Base-by-base conservation (phyloP, 1,140 invertebrate species). In the Caligus rogercresseyi region DNA sequence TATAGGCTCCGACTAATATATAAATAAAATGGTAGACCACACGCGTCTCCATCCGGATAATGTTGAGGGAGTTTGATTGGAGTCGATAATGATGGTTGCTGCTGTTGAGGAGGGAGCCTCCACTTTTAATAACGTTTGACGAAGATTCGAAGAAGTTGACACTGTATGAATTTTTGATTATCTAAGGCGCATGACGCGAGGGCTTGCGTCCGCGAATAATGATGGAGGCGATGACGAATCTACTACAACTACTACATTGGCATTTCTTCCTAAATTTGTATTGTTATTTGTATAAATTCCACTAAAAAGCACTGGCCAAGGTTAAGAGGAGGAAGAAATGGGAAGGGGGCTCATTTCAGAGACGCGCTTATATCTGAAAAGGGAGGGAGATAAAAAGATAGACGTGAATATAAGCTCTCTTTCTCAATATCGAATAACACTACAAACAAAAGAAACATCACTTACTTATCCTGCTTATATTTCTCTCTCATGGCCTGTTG, bases 401-500 rank as follows among this genome's bases (percentile, higher is more conserved):
- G n/a, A n/a, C n/a, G n/a, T n/a, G n/a, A n/a, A 43, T 11, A 11
- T 43, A 43, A 11, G 31, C 31, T n/a, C n/a, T n/a, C n/a, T n/a
- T n/a, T n/a, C n/a, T n/a, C n/a, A n/a, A n/a, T n/a, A n/a, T n/a
- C n/a, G n/a, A n/a, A n/a, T n/a, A n/a, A n/a, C n/a, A n/a, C n/a
- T 43, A n/a, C 31, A 25, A 7, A 16, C 55, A 57, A 13, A 25
- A 54, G 14, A 54, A 16, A 54, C 53, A 11, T 21, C 61, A 72
- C 74, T 74, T 71, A 78, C 85, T 86, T 87, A 72, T 76, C 78
- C 65, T 73, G 76, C 74, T 81, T 86, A 72, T 89, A 90, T 75
- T 90, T 90, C 67, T 89, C 85, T 56, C 80, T 77, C 64, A 92
- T 85, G 2, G 89, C 86, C 70, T 87, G 83, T 69, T 91, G 87